Base-by-base conservation (phyloP, 2,888 invertebrate genomes). In the Lordiphosa fenestrarum region DNA sequence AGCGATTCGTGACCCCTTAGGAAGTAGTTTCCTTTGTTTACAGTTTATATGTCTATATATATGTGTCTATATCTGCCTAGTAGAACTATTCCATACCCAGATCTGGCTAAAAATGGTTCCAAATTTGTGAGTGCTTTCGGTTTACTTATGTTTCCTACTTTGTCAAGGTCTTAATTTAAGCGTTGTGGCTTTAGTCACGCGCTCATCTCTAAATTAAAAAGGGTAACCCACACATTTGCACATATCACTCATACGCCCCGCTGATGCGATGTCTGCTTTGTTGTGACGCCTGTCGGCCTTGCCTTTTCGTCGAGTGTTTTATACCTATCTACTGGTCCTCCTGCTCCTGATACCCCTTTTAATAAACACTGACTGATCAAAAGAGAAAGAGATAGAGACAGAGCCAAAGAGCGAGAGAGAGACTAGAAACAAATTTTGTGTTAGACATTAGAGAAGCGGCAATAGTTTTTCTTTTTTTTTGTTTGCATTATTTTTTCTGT, bases 181-280 rank as follows among this genome's bases (percentile, higher is more conserved):
- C 19, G 19, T 0, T 4, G 19, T 19, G 19, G 2, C 0, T 3
- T 19, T 19, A 2, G 19, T 19, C 38, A 49, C 49, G 15, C 25
- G 10, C 3, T 15, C 39, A 49, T 49, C 49, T 7, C 30, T 49
- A n/a, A 33, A 25, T 44, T n/a, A 3, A 36, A n/a, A 39, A 25
- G 10, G 13, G 33, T 9, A 39, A 36, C 21, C 44, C 41, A 51
- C 44, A 46, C 41, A 50, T 47, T 50, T 55, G 41, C 55, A 46
- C 38, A 67, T 60, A 78, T 77, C 75, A 69, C 75, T 77, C 82
- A 77, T 82, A 64, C 78, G 77, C 64, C 61, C 60, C 57, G 80
- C 66, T 65, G 73, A 60, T 66, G 60, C 53, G 61, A 51, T 58
- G 57, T 65, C 38, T 53, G 63, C 59, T 64, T 73, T 50, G 61